Evolutionary conservation across 1,140 invertebrate species (phyloP), one percentile per base, ranked within the genome.

Genomic region (Lucilia cuprina): DNA sequence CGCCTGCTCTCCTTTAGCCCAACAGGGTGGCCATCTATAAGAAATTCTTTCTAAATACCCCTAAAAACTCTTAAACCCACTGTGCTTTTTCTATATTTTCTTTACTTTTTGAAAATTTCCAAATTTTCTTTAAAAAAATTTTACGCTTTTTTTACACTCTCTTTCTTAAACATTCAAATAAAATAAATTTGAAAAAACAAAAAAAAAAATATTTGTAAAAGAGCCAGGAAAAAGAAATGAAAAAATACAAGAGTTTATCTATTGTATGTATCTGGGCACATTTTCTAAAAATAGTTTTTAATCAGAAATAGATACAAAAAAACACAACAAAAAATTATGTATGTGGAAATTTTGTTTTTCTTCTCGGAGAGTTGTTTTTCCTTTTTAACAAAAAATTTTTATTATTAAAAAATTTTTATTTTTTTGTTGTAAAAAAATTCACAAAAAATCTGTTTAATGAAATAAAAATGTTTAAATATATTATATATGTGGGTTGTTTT

Each of bases 251-350:
- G 7, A 41, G 41, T 75, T 74, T 60, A 75, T 49, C 50, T 30
- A 30, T 30, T 30, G 50, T 82, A 84, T 83, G 80, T 85, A 85
- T 85, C 85, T 84, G 83, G 85, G 85, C 83, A 84, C 70, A 82
- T 30, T 80, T 17, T 47, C 82, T 84, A 85, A 84, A 85, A 83
- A 85, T 85, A 85, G 75, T 77, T 47, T 49, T 60, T 41, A 78
- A 65, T 83, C 82, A 74, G 82, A 85, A 85, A 85, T 85, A 85
- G 83, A 82, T 82, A 75, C 84, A 49, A 80, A 84, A 83, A 30
- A 30, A 30, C 25, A 30, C 25, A 30, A 30, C 25, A 30, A 30
- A 30, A 80, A 80, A 41, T n/a, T 74, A 25, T 49, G 77, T 80
- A n/a, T 80, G 77, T 80, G 65, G 74, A 77, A 77, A 77, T 17